Base-by-base conservation (phyloP, 2,888 invertebrate genomes). In the Metalampra italica region DNA sequence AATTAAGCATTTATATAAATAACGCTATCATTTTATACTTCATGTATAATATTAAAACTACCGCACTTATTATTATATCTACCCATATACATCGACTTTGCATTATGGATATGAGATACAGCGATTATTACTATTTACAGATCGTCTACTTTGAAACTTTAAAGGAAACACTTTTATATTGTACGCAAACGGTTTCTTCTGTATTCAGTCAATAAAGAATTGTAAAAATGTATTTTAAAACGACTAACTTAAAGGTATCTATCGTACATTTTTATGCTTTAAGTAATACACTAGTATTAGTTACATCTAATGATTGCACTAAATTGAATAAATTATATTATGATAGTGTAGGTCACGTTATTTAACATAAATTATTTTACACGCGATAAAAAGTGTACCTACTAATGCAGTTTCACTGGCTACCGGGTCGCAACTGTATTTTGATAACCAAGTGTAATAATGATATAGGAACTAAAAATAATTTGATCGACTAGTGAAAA, bases 261-360 rank as follows among this genome's bases (percentile, higher is more conserved):
- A 84, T 85, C 71, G 71, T 82, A 82, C 79, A 82, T 60, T 66
- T 75, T 75, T 74, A 79, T 71, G 71, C 60, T 73, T 75, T 72
- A 72, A 14, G 11, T 39, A 39, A 74, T 80, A 79, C 65, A 74
- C 79, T 86, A 85, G 68, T 70, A 72, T 75, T 71, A 75, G 71
- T 88, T 87, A 88, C 63, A 81, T 75, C 89, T 89, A 88, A 81
- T 84, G 84, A 89, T 89, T 89, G 89, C 89, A 89, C 89, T 88
- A 88, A 86, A 80, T 86, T 86, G 78, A 85, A 87, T 86, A 84
- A 86, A 82, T 86, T 85, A 87, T 79, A n/a, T n/a, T n/a, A 81
- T 62, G 71, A 78, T 73, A 75, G 74, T 75, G 74, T 80, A 79
- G 75, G 79, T 82, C 81, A 80, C 81, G 74, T n/a, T 74, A 72